A percentile compares a stretch with the other conserved stretches of the same genome.
phyloP scores from a whole-genome alignment of 2,113 vertebrate species.

The Thalassarche chlororhynchos region DNA sequence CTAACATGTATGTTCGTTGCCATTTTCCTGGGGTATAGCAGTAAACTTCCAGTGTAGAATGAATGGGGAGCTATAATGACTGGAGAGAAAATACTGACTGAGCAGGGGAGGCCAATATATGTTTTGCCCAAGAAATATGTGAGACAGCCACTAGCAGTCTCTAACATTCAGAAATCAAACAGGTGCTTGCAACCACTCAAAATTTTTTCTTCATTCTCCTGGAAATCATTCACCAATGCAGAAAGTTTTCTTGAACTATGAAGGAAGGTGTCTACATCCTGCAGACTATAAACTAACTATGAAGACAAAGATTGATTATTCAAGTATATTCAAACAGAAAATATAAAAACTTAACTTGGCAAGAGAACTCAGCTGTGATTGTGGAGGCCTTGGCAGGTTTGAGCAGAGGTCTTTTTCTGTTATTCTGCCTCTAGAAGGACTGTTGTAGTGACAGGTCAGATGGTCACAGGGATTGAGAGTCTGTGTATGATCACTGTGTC shows the following conservation, averaged over 20 bases:
- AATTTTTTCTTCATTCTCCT: neutral
- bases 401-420: neutral
- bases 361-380: neutral
- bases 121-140: neutral
- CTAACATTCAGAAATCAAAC: neutral
- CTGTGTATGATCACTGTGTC: neutral
- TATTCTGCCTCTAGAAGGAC: neutral
- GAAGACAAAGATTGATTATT: slow-evolving; percentile 9
- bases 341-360: neutral
- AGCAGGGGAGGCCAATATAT: neutral
- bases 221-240: neutral
- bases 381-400: neutral
- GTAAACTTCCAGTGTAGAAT: neutral
- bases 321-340: neutral
- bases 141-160: neutral
- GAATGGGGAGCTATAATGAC: neutral
- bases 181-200: neutral
- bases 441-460: neutral
- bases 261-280: neutral
- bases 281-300: neutral
- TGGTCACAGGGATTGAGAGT: neutral
- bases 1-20: neutral
- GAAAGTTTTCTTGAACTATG: neutral
- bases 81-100: neutral
- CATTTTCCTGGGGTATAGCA: neutral